Percentiles rank a stretch among this genome's conserved stretches.
Conservation (phyloP, 2,888 invertebrate species). For the Electrophaes corylata region DNA sequence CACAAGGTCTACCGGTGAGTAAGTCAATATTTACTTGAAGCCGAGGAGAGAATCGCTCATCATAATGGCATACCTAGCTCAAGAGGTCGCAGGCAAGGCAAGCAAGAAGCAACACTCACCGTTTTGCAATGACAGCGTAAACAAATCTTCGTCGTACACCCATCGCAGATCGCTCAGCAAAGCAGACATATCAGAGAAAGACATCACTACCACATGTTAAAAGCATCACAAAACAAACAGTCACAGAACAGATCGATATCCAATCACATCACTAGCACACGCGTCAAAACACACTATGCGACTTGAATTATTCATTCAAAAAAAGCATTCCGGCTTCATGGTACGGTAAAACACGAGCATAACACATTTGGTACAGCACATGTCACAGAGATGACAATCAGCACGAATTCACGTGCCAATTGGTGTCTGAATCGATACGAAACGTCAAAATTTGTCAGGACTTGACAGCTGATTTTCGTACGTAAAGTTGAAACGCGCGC, state of each 20-base stretch:
- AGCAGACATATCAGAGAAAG: constrained; percentile 78
- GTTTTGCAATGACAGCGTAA: constrained; percentile 80
- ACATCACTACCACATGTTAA: constrained; percentile 75
- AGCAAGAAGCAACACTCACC: constrained; percentile 59
- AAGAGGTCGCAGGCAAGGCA: constrained; percentile 17
- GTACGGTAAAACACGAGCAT: constrained; percentile 47
- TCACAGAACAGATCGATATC: constrained; percentile 51
- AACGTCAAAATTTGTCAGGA: constrained; percentile 66
- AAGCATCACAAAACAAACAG: constrained; percentile 60
- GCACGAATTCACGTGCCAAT: constrained; percentile 31
- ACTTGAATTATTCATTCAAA: constrained; percentile 56
- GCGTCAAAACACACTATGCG: constrained; percentile 48
- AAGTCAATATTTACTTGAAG: constrained; percentile 12
- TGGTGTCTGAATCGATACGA: constrained; percentile 57
- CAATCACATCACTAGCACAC: constrained; percentile 70
- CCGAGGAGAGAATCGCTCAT: constrained; percentile 15
- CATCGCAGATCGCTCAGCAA: constrained; percentile 80
- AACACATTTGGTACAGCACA: constrained; percentile 21
- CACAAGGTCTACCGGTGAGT: constrained; percentile 6
- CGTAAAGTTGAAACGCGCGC: constrained; percentile 60
- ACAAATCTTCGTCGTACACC: constrained; percentile 79
- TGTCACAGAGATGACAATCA: constrained; percentile 35
- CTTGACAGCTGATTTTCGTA: constrained; percentile 76
- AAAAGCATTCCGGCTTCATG: constrained; percentile 45
- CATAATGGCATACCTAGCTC: constrained; percentile 13